Conservation (phyloP, 2,113 vertebrate genomes). For the Myotis yumanensis region DNA sequence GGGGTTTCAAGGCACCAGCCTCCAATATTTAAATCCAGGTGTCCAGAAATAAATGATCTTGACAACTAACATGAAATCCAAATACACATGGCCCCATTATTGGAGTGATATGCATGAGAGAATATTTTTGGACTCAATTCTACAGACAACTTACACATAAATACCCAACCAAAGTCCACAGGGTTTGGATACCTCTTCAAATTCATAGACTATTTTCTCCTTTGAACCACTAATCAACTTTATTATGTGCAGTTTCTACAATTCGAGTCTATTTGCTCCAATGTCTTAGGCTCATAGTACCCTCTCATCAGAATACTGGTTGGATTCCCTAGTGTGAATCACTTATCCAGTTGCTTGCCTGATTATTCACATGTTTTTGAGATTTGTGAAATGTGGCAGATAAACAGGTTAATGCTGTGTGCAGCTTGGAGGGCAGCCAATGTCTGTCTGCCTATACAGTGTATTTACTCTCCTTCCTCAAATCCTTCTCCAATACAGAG, state of each 20-base stretch:
- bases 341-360: conserved; percentile 71
- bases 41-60: conserved; percentile 38
- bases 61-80: conserved; percentile 9
- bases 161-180: neutral
- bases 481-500: conserved; percentile 71
- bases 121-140: neutral
- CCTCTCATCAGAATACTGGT: conserved; percentile 71
- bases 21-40: conserved; percentile 23
- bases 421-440: conserved; percentile 76
- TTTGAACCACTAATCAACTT: conserved; percentile 63
- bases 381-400: conserved; percentile 71
- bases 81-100: neutral
- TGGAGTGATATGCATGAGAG: neutral
- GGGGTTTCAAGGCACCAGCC: neutral
- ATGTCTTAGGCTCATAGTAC: conserved; percentile 41
- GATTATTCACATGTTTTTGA: conserved; percentile 76
- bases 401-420: conserved; percentile 78
- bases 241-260: conserved; percentile 57
- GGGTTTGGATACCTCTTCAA: conserved; percentile 22
- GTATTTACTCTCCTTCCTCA: conserved; percentile 68
- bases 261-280: conserved; percentile 52
- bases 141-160: conserved; percentile 30
- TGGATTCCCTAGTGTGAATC: conserved; percentile 72
- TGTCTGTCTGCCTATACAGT: conserved; percentile 65
- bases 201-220: conserved; percentile 39